Conservation (phyloP, 2,888 invertebrate genomes). For the Steinernema hermaphroditum region DNA sequence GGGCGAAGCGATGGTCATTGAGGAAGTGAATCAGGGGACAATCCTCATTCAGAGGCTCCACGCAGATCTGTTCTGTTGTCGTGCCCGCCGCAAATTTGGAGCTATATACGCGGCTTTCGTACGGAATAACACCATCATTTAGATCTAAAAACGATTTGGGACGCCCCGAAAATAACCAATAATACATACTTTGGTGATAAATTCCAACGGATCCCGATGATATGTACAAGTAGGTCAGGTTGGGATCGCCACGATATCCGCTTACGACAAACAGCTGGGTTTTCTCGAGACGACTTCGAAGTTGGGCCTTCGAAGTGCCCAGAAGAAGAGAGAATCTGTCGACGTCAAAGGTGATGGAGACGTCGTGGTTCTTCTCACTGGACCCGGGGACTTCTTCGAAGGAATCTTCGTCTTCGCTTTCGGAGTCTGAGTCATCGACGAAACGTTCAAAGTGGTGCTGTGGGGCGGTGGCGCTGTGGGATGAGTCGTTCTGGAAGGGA, state of each 20-base stretch:
- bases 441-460: slow-evolving; percentile 34
- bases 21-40: slow-evolving; percentile 17
- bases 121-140: neutral
- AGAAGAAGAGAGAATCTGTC: slow-evolving; percentile 42
- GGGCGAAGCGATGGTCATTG: slow-evolving; percentile 63
- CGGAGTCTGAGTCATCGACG: slow-evolving; percentile 24
- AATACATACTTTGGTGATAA: slow-evolving; percentile 45
- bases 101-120: neutral
- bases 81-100: neutral
- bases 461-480: neutral
- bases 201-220: slow-evolving; percentile 65
- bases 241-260: slow-evolving; percentile 67
- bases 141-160: neutral
- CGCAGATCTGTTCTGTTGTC: neutral
- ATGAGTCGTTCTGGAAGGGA: slow-evolving; percentile 34
- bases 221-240: slow-evolving; percentile 68
- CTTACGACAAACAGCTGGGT: slow-evolving; percentile 67
- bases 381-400: slow-evolving; percentile 31
- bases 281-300: slow-evolving; percentile 47
- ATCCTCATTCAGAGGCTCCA: neutral
- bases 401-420: slow-evolving; percentile 37
- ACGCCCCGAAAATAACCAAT: neutral
- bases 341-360: slow-evolving; percentile 46
- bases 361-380: slow-evolving; percentile 36
- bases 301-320: slow-evolving; percentile 49